Evolutionary conservation across 2,888 invertebrate species (phyloP), one percentile per base, ranked within the genome.

Genomic region (Trachelus tabidus): DNA sequence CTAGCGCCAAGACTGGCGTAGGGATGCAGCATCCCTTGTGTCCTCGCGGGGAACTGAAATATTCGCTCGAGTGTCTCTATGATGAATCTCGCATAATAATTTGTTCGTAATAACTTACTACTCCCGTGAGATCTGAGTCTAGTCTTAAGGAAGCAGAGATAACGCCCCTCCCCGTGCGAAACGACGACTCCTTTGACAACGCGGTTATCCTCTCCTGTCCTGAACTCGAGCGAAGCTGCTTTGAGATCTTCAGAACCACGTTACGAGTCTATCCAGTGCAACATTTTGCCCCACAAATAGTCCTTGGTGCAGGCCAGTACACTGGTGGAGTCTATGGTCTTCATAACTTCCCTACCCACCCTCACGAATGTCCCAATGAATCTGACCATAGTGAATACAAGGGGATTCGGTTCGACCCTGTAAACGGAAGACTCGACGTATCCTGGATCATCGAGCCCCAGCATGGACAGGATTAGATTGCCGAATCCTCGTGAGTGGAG

Each of bases 301-400:
- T 85, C 80, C 68, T 73, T 83, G 12, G 81, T 79, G 77, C 88
- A 88, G 1, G 77, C 75, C 0, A 87, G 75, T 11, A 82, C 74
- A 31, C 78, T 75, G 37, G 84, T 86, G 9, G 84, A 80, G n/a
- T 84, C 82, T 11, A 86, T 74, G 73, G 79, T 74, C 9, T 81
- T 79, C 1, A 78, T 76, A 31, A 83, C 76, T 37, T 77, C 68
- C 12, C 80, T 78, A 23, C 81, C 81, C 0, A 84, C 68, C 34
- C 79, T 77, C 3, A 85, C 15, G 31, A 86, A 75, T 12, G 75
- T 77, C 1, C 78, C 80, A 1, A 86, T 33, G 6, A 80, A 73
- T 34, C 79, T 84, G 1, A 85, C 68, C 73, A 85, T n/a, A 1
- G 35, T 69, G 12, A 76, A 31, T 12, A 83, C 11, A 15, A 81